Evolutionary conservation across 1,140 invertebrate species (phyloP).

Genomic region (Brachystomella parvula): DNA sequence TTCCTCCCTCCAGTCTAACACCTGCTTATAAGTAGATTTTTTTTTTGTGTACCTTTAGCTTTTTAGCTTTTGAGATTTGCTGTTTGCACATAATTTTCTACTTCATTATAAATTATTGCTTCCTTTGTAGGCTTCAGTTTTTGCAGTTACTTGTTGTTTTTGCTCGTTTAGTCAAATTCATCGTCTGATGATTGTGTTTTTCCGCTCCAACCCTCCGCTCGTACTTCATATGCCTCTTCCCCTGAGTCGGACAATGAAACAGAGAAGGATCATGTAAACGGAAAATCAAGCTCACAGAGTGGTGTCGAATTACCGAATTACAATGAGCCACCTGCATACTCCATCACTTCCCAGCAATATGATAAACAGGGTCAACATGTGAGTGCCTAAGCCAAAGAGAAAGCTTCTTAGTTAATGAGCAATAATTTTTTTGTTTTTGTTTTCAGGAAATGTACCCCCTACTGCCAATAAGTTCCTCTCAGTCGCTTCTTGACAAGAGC

Average conservation of each 20-base stretch:
- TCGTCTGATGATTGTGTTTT: constrained; percentile 93
- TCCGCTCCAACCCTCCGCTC: constrained; percentile 71
- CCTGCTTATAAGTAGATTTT: not conserved
- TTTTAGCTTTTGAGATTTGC: constrained; percentile 17
- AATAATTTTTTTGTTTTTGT: not conserved
- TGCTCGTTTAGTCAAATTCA: constrained; percentile 43
- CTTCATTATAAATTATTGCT: not conserved
- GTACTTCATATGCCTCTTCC: constrained; percentile 89
- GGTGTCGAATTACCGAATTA: constrained; percentile 46
- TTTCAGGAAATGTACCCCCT: not conserved
- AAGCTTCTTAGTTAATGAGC: not conserved
- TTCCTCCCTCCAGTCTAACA: not conserved
- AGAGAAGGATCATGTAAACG: constrained; percentile 43
- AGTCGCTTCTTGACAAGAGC: constrained; percentile 6
- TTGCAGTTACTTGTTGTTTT: constrained; percentile 5
- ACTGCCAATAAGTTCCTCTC: constrained; percentile 19
- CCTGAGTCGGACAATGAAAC: constrained; percentile 82
- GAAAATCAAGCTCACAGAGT: constrained; percentile 20
- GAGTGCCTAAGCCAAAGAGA: constrained; percentile 22
- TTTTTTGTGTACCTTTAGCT: not conserved
- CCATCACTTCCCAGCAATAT: constrained; percentile 36
- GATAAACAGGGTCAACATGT: not conserved
- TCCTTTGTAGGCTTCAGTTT: constrained; percentile 1
- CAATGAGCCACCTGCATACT: constrained; percentile 65
- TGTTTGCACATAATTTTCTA: constrained; percentile 8